Percentiles rank a stretch among this genome's conserved stretches.
Evolutionary conservation across 2,797 vertebrate species (phyloP).

Genomic region (Helicolenus hilgendorfi): DNA sequence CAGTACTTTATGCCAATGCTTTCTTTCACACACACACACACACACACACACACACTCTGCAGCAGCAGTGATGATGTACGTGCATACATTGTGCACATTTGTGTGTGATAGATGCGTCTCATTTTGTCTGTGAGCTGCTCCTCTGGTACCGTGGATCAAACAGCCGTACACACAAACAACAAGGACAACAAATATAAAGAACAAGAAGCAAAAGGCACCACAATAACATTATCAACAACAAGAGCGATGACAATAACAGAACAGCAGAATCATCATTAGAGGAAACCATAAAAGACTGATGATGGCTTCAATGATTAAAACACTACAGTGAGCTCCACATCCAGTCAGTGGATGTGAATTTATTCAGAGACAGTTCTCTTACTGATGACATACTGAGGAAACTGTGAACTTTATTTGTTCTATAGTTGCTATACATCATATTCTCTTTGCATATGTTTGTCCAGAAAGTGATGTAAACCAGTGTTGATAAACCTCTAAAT

Average conservation of each 20-base stretch:
- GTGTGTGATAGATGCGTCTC: slow-evolving; percentile 57
- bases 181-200: slow-evolving; percentile 25
- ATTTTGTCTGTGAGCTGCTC: slow-evolving; percentile 57
- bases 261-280: slow-evolving; percentile 11
- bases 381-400: neutral
- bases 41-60: neutral
- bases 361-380: neutral
- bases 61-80: neutral
- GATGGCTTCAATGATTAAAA: neutral
- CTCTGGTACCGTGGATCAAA: slow-evolving; percentile 41
- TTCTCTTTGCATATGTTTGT: neutral
- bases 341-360: neutral
- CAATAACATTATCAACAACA: slow-evolving; percentile 22
- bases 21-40: neutral
- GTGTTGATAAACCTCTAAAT: neutral
- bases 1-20: neutral
- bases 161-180: slow-evolving; percentile 14
- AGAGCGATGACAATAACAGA: slow-evolving; percentile 2
- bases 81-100: neutral
- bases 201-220: neutral
- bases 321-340: neutral
- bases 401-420: neutral
- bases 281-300: slow-evolving; percentile 4
- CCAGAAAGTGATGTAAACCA: neutral
- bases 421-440: neutral